Base-by-base conservation (phyloP, 1,140 invertebrate species). In the Leguminivora glycinivorella region DNA sequence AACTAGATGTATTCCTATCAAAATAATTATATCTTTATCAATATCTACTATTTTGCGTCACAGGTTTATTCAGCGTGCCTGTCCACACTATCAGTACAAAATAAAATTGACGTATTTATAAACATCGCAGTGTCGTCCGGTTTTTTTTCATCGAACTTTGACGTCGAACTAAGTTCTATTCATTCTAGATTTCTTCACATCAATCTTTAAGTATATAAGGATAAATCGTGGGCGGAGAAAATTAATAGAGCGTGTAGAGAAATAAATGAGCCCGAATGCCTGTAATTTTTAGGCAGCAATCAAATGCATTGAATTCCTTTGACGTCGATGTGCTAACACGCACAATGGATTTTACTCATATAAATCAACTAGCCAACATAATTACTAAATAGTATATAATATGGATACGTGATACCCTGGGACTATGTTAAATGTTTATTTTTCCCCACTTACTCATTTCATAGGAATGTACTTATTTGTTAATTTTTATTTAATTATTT, bases 321-420 rank as follows among this genome's bases (percentile, higher is more conserved):
- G n/a, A 43, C 19, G 56, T 26, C 19, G 24, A n/a, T 31, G 58
- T 63, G 58, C 58, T 31, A 63, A 63, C 58, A 63, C 29, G 14
- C 24, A 25, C 17, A 63, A 31, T 26, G 58, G 12, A 63, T n/a
- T 60, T 31, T 26, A 26, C 17, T 58, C 22, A 26, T 58, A 22
- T 26, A 58, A 58, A 14, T 25, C 56, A 26, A 58, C 4, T 19
- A n/a, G 25, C 3, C 4, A 17, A 43, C 17, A n/a, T 17, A 43
- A n/a, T 4, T 38, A 38, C 10, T 7, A 4, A 6, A 4, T 38
- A 38, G 6, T 38, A 38, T 9, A 38, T 7, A 4, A 12, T 38
- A 9, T 7, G 34, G 34, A n/a, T 43, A 43, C 40, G 6, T 14
- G 0, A 34, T 34, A 12, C 31, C 31, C n/a, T n/a, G n/a, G n/a